Conservation (phyloP, 2,797 vertebrate species). For the Darevskia mixta region DNA sequence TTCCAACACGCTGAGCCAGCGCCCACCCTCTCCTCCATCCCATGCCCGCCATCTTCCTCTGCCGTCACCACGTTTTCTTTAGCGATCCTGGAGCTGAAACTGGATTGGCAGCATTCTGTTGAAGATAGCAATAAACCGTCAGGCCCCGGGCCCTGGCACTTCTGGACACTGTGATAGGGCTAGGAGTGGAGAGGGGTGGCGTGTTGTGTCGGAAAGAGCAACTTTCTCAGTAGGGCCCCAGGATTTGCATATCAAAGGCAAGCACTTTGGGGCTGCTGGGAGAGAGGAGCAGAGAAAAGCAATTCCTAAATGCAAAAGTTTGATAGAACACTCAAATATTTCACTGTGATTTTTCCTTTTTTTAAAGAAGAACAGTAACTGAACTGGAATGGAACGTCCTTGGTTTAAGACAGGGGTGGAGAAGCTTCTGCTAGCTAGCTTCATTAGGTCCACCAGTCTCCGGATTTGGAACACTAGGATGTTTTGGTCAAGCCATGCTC, state of each 20-base stretch:
- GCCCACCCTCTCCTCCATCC: not conserved
- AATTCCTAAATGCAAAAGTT: not conserved
- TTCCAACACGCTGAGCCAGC: too few species aligned
- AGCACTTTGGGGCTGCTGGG: not conserved
- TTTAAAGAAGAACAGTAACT: not conserved
- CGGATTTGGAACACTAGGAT: too few species aligned
- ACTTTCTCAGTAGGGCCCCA: not conserved
- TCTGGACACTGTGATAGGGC: not conserved
- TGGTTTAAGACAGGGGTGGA: not conserved
- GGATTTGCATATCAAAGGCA: not conserved
- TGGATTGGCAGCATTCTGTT: accelerated
- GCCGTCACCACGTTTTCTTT: accelerated
- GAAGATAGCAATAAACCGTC: slow-evolving; percentile 11
- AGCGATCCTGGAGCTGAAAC: not conserved
- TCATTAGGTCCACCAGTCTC: too few species aligned
- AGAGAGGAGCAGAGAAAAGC: not conserved
- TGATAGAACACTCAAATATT: not conserved
- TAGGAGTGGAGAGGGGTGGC: not conserved
- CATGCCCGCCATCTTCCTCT: not conserved
- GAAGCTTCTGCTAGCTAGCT: too few species aligned
- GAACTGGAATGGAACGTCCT: not conserved
- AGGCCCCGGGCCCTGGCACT: not conserved
- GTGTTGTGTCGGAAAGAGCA: not conserved
- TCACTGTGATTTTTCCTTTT: slow-evolving; percentile 16
- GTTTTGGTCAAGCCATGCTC: too few species aligned